phyloP scores from a whole-genome alignment of 30 jellyfish, hydroid and myxozoan genomes.

The Chrysaora quinquecirrha region DNA sequence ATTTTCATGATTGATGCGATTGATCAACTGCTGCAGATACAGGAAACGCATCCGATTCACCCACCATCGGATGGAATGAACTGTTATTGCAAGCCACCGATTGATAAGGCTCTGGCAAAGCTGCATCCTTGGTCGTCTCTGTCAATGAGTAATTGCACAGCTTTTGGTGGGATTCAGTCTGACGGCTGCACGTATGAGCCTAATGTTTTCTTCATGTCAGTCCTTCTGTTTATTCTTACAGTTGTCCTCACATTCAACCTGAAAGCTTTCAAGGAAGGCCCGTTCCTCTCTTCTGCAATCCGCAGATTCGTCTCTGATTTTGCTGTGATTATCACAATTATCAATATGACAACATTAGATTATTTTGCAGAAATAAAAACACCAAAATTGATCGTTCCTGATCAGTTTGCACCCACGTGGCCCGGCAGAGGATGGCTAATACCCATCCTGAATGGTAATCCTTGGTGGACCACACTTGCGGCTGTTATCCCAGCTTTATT shows the following conservation, averaged over 20 bases:
- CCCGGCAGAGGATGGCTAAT: slow-evolving; percentile 81
- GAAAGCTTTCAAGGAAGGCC: slow-evolving; percentile 53
- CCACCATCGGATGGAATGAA: slow-evolving; percentile 65
- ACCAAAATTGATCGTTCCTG: slow-evolving; percentile 75
- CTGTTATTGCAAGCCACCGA: slow-evolving; percentile 55
- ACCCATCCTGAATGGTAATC: slow-evolving; percentile 63
- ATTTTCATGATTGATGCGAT: slow-evolving; percentile 82
- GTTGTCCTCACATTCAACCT: slow-evolving; percentile 60
- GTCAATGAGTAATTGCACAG: slow-evolving; percentile 48
- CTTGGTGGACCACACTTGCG: slow-evolving; percentile 81
- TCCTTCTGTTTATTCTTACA: slow-evolving; percentile 38
- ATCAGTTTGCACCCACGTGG: slow-evolving; percentile 64
- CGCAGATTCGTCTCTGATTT: slow-evolving; percentile 63
- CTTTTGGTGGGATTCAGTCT: slow-evolving; percentile 20
- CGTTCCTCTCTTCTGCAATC: slow-evolving; percentile 54
- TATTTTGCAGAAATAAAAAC: slow-evolving; percentile 59
- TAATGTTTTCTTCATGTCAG: slow-evolving; percentile 66
- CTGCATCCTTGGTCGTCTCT: slow-evolving; percentile 47
- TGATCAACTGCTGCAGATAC: slow-evolving; percentile 47
- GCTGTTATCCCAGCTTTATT: slow-evolving; percentile 87
- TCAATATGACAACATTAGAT: slow-evolving; percentile 63
- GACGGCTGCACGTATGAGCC: slow-evolving; percentile 55
- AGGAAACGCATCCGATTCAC: slow-evolving; percentile 34
- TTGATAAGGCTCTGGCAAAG: slow-evolving; percentile 22
- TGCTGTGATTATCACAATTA: slow-evolving; percentile 71